Evolutionary conservation across 2,797 vertebrate genomes (phyloP), one percentile per base, ranked within the genome.

Genomic region (Paratrypauchen microcephalus): DNA sequence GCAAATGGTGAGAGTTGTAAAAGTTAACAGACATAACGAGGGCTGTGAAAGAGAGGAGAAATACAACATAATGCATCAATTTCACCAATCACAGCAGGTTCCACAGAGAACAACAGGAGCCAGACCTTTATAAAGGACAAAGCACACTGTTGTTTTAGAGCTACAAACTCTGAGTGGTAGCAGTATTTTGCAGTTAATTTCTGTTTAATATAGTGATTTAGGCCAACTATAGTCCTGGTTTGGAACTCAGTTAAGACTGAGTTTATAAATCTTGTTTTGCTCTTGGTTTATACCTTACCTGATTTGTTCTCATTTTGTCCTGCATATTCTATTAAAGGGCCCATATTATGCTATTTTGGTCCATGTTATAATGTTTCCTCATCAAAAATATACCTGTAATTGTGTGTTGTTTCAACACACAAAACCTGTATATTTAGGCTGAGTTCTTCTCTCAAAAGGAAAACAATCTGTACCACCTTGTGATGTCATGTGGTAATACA

Each of bases 1-100:
- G 75, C 21, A 78, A 15, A 77, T 76, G 83, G 77, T 74, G 62
- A 63, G 62, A n/a, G 73, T 69, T 9, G 30, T 70, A 18, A 80
- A 73, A 74, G 74, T 57, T 87, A 83, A 71, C 81, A 78, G 65
- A 74, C 79, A 77, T 78, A 6, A 70, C 19, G 5, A 12, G 23
- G 71, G 60, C 61, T 69, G 60, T 54, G 58, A 21, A 2, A 39
- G 72, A 72, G 73, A 56, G 4, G 36, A 28, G 15, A 68, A 50
- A 69, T 39, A 66, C 64, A 58, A 66, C 56, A 67, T 58, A 69
- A 77, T 47, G 47, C 63, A 56, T 60, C 66, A 60, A 18, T 66
- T 73, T 68, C 68, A 73, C 75, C 64, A 50, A 59, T 69, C 66
- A 41, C 26, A 79, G 77, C 66, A 23, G 68, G 24, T 1, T 62